A percentile compares a stretch with the other conserved stretches of the same genome.
These are phyloP conservation scores for Osmerus mordax DNA, from an alignment of 2,113 vertebrate species.

Conservation along the genomic window DNA sequence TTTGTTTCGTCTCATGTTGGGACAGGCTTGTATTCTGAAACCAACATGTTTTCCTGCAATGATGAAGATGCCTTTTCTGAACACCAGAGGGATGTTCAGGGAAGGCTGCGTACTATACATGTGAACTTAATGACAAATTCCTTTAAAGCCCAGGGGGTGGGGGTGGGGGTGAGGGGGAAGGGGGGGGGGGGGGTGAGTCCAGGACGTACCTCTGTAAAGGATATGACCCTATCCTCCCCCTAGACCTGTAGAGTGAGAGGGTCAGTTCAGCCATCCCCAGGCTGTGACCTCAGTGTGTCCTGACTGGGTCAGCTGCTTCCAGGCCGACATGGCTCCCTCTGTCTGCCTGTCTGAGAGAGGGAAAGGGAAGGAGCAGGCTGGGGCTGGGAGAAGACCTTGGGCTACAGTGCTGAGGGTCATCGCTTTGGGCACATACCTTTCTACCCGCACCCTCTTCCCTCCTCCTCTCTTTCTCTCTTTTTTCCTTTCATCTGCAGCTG, in stretches of 20 bases:
- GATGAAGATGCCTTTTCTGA: no score
- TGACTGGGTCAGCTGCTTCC: neutral
- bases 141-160: no score
- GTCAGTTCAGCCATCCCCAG: conserved; percentile 12
- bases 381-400: neutral
- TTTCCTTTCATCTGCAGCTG: conserved; percentile 39
- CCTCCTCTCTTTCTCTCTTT: conserved; percentile 13
- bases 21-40: no score
- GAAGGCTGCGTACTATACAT: no score
- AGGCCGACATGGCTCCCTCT: neutral
- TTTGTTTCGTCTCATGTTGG: no score
- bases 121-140: no score
- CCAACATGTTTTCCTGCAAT: no score
- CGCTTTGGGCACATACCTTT: conserved; percentile 34
- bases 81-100: no score
- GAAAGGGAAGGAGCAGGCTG: neutral
- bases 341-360: conserved; percentile 14
- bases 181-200: neutral
- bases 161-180: neutral
- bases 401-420: conserved; percentile 9
- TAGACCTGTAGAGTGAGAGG: conserved; percentile 2
- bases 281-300: conserved; percentile 31
- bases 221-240: neutral
- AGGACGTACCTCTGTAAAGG: neutral
- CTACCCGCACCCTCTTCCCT: conserved; percentile 2